Conservation (phyloP, 2,113 vertebrate species). For the Cathartes aura region DNA sequence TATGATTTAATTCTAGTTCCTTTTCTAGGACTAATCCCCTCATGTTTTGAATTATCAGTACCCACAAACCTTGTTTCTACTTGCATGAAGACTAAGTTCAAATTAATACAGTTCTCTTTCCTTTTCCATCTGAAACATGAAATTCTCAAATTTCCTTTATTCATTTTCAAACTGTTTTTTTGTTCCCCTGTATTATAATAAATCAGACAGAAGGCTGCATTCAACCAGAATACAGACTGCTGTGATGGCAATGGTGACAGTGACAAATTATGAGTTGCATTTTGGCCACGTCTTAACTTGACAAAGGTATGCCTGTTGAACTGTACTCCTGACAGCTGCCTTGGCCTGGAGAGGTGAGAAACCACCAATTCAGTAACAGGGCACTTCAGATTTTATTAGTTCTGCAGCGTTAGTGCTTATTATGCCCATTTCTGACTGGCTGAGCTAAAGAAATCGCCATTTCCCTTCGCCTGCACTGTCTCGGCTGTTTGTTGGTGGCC, state of each 20-base stretch:
- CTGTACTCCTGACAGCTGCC: background rate
- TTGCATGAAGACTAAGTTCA: background rate
- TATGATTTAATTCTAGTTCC: background rate
- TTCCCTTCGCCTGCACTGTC: background rate
- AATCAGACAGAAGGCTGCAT: background rate
- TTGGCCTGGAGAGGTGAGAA: background rate
- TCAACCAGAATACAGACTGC: background rate
- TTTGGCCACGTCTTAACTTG: background rate
- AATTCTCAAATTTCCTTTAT: background rate
- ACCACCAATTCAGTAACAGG: rapidly evolving
- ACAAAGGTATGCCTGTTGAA: background rate
- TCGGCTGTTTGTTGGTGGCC: background rate
- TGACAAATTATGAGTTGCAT: background rate
- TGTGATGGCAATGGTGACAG: background rate
- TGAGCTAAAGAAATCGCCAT: background rate
- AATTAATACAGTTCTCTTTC: background rate
- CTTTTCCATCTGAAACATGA: background rate
- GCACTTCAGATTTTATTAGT: background rate
- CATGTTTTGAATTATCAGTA: background rate
- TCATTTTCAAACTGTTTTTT: background rate
- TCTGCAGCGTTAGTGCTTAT: background rate
- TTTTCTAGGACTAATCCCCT: background rate
- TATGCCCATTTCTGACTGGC: background rate
- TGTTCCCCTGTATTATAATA: background rate
- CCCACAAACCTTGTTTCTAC: background rate